Evolutionary conservation across 2,888 invertebrate species (phyloP).

Genomic region (Acrocyrtus sp.): DNA sequence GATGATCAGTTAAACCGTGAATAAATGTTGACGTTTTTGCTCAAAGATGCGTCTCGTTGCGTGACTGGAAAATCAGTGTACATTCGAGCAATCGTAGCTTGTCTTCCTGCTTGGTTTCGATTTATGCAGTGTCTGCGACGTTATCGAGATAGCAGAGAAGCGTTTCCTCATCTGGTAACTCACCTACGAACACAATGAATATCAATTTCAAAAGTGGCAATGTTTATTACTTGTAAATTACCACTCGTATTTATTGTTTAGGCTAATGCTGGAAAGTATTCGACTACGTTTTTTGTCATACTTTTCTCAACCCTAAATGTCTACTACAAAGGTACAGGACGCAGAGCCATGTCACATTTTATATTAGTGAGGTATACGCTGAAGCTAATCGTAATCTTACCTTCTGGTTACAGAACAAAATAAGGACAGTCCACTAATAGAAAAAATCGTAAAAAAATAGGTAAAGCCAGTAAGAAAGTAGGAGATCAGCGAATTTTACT

Average conservation of each 20-base stretch:
- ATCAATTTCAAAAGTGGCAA: background rate
- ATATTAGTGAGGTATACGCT: background rate
- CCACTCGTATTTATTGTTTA: background rate
- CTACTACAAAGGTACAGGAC: constrained; percentile 74
- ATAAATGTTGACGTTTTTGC: background rate
- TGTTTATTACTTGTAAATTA: background rate
- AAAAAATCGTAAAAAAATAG: constrained; percentile 60
- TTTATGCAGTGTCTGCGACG: constrained; percentile 95
- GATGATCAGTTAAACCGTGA: background rate
- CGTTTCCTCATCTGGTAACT: constrained; percentile 84
- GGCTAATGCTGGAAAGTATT: constrained; percentile 98
- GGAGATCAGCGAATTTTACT: constrained; percentile 58
- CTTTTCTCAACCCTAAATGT: constrained; percentile 80
- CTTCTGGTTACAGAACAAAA: constrained; percentile 47
- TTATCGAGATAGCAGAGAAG: constrained; percentile 92
- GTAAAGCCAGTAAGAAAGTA: constrained; percentile 50
- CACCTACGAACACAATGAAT: background rate
- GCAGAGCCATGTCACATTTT: background rate
- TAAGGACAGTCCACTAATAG: constrained; percentile 70
- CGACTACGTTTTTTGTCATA: constrained; percentile 95
- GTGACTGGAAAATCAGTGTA: constrained; percentile 78
- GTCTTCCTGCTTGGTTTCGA: constrained; percentile 96
- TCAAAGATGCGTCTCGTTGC: constrained; percentile 73
- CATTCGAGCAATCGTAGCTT: constrained; percentile 85
- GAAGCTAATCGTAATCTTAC: background rate